phyloP scores from a whole-genome alignment of 1,140 invertebrate genomes.

The Campoletis sonorensis region DNA sequence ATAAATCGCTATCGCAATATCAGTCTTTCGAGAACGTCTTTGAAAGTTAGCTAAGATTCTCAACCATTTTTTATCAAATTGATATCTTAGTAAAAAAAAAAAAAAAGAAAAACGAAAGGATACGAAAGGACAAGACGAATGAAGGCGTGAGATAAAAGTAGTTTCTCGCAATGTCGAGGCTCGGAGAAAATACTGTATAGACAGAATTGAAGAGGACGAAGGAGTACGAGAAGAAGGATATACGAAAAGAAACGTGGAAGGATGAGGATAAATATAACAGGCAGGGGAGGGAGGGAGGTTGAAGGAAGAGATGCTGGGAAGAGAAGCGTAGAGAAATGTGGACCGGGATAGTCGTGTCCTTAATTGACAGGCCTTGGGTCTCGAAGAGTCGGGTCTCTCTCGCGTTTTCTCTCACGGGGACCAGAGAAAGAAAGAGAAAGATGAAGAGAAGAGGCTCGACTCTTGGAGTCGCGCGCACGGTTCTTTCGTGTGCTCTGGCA shows the following conservation, averaged over 20 bases:
- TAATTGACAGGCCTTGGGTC: slow-evolving; percentile 75
- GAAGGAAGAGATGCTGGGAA: slow-evolving; percentile 54
- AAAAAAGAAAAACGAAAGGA: not conserved
- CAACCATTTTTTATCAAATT: too few relatives aligned
- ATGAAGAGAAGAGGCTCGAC: not conserved
- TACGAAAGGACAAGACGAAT: slow-evolving; percentile 35
- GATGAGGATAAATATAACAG: slow-evolving; percentile 50
- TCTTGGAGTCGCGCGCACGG: slow-evolving; percentile 46
- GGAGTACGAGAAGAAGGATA: slow-evolving; percentile 35
- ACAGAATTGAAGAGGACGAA: slow-evolving; percentile 36
- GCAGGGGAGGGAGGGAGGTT: not conserved
- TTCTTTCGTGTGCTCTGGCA: slow-evolving; percentile 72
- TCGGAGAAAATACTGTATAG: slow-evolving; percentile 10
- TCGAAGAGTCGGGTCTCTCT: slow-evolving; percentile 51
- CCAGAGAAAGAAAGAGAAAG: not conserved
- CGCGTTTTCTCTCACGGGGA: slow-evolving; percentile 29
- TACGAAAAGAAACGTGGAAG: slow-evolving; percentile 46
- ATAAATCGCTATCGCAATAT: too few relatives aligned
- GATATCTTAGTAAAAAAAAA: too few relatives aligned
- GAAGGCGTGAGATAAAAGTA: slow-evolving; percentile 47
- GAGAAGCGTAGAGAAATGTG: slow-evolving; percentile 49
- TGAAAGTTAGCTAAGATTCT: too few relatives aligned
- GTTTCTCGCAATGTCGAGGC: slow-evolving; percentile 6
- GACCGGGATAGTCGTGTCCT: slow-evolving; percentile 71
- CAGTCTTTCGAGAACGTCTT: too few relatives aligned